Percentiles rank a stretch among this genome's conserved stretches.
Conservation (phyloP, 2,797 vertebrate genomes). For the Sebastiscus albofasciatus region DNA sequence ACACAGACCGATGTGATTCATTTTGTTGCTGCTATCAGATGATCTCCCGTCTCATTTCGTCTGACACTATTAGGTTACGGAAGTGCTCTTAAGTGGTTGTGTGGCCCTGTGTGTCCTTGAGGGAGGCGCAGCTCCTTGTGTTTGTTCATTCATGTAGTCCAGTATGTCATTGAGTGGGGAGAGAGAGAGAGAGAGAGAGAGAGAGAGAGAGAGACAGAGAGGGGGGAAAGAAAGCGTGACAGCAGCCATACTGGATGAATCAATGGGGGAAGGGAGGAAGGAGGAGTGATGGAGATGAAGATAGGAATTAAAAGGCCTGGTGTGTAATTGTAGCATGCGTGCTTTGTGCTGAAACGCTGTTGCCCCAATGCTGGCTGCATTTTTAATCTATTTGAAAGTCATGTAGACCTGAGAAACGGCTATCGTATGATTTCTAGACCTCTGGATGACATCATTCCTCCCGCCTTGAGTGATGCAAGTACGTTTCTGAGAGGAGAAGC, state of each 20-base stretch:
- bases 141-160: slow-evolving; percentile 53
- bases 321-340: background rate
- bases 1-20: slow-evolving; percentile 14
- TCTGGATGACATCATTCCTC: background rate
- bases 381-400: background rate
- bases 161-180: slow-evolving; percentile 26
- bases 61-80: slow-evolving; percentile 53
- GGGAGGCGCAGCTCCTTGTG: slow-evolving; percentile 31
- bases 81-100: slow-evolving; percentile 59
- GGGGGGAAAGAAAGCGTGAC: background rate
- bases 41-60: slow-evolving; percentile 51
- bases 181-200: background rate
- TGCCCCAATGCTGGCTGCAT: background rate
- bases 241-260: slow-evolving; percentile 39
- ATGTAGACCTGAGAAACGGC: background rate
- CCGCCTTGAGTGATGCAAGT: background rate
- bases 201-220: background rate
- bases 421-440: background rate
- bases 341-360: background rate
- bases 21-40: slow-evolving; percentile 34
- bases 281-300: slow-evolving; percentile 31
- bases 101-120: slow-evolving; percentile 41
- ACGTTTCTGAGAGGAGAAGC: background rate
- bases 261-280: slow-evolving; percentile 32
- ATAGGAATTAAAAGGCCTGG: slow-evolving; percentile 32